These are phyloP conservation scores for Drosophila aldrichi DNA, from an alignment of 2,888 invertebrate genomes.

Conservation along the genomic window DNA sequence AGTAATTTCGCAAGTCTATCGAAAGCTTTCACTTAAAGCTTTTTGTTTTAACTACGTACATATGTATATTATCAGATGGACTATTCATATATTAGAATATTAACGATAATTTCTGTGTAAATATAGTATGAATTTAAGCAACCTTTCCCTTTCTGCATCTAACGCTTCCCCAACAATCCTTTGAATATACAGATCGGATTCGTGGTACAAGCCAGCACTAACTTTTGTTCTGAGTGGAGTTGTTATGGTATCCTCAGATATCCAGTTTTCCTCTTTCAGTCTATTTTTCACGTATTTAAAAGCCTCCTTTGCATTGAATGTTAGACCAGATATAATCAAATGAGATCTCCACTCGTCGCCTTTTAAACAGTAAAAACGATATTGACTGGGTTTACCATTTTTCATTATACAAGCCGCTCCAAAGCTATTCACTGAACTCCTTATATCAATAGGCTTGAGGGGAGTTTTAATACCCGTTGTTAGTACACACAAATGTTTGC, in stretches of 20 bases:
- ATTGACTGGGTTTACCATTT: conserved; percentile 15
- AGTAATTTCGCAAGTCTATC: background rate
- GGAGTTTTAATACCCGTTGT: conserved; percentile 15
- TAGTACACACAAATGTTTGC: conserved; percentile 13
- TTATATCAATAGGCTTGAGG: background rate
- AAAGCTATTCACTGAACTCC: conserved; percentile 10
- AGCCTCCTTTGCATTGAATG: conserved; percentile 1
- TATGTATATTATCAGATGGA: background rate
- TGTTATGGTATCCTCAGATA: conserved; percentile 16
- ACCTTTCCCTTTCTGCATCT: background rate
- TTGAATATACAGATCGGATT: conserved; percentile 19
- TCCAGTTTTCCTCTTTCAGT: conserved; percentile 32
- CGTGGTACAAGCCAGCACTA: background rate
- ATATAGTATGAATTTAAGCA: background rate
- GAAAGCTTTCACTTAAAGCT: background rate
- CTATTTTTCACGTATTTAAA: conserved; percentile 9
- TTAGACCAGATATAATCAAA: background rate
- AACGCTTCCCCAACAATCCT: background rate
- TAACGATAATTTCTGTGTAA: conserved; percentile 7
- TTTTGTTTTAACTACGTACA: background rate
- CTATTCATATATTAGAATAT: too few relatives aligned
- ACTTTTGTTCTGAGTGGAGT: conserved; percentile 10
- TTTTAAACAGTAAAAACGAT: conserved; percentile 11
- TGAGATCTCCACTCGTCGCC: background rate
- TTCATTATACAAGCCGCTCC: background rate